phyloP scores from a whole-genome alignment of 2,113 vertebrate species.

The Bos indicus region DNA sequence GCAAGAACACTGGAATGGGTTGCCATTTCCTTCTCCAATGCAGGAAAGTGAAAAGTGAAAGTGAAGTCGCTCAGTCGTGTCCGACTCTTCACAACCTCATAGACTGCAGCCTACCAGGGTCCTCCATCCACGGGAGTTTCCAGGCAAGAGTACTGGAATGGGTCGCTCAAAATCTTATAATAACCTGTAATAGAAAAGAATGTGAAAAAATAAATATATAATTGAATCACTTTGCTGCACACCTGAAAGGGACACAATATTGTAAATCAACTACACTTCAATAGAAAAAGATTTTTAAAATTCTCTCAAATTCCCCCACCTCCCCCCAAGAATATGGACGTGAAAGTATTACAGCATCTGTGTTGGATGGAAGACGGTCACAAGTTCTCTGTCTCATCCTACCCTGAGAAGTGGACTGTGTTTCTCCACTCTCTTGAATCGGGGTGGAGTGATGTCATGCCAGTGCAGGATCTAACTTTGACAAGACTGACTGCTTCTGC shows the following conservation, averaged over 20 bases:
- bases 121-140: too few relatives aligned
- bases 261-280: not conserved
- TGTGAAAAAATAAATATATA: not conserved
- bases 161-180: not conserved
- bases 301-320: not conserved
- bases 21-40: too few relatives aligned
- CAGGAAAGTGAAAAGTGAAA: too few relatives aligned
- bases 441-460: not conserved
- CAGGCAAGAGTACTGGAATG: too few relatives aligned
- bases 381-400: not conserved
- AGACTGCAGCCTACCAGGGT: too few relatives aligned
- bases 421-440: not conserved
- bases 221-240: too few relatives aligned
- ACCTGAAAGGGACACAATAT: too few relatives aligned
- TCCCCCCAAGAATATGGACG: accelerated
- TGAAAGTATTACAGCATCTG: not conserved
- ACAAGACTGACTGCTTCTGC: not conserved
- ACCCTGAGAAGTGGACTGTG: not conserved
- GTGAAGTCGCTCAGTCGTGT: too few relatives aligned
- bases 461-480: not conserved
- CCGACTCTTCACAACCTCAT: too few relatives aligned
- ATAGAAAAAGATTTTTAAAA: not conserved
- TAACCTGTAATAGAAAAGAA: not conserved
- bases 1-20: too few relatives aligned
- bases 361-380: not conserved